A percentile compares a stretch with the other conserved stretches of the same genome.
These are phyloP conservation scores for Crocidura indochinensis DNA, from an alignment of 2,797 vertebrate genomes.

Conservation along the genomic window DNA sequence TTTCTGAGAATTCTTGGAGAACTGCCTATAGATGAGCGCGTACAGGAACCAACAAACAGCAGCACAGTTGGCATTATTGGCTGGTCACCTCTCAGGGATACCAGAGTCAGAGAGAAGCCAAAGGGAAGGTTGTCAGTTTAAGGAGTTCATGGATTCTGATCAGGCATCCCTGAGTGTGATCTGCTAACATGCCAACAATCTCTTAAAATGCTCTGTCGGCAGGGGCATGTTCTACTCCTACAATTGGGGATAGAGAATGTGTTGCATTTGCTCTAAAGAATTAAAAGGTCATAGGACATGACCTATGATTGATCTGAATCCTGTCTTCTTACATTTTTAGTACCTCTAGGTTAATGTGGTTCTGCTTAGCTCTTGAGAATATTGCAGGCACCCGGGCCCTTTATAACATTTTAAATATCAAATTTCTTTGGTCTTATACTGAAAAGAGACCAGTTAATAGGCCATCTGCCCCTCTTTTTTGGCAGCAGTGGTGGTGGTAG, in stretches of 20 bases:
- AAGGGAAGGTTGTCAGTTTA: slow-evolving; percentile 24
- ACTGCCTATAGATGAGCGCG: neutral
- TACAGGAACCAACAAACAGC: neutral
- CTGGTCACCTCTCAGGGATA: neutral
- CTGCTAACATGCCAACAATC: neutral
- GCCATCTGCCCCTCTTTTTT: neutral
- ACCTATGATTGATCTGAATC: neutral
- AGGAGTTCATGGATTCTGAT: slow-evolving; percentile 38
- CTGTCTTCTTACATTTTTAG: slow-evolving; percentile 18
- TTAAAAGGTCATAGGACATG: slow-evolving; percentile 38
- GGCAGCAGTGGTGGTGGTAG: too few relatives aligned
- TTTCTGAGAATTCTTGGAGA: too few relatives aligned
- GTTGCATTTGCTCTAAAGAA: slow-evolving; percentile 58
- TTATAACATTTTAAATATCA: neutral
- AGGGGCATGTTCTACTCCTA: neutral
- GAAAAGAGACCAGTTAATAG: slow-evolving; percentile 30
- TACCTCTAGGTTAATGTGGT: neutral
- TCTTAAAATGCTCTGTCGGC: neutral
- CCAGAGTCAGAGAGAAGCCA: slow-evolving; percentile 61
- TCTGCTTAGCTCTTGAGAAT: slow-evolving; percentile 1
- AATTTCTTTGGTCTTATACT: neutral
- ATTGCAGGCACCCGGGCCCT: neutral
- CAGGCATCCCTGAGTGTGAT: neutral
- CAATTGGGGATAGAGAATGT: neutral
- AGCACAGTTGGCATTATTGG: slow-evolving; percentile 7